Base-by-base conservation (phyloP, 2,113 vertebrate genomes). In the Porphyrio hochstetteri region DNA sequence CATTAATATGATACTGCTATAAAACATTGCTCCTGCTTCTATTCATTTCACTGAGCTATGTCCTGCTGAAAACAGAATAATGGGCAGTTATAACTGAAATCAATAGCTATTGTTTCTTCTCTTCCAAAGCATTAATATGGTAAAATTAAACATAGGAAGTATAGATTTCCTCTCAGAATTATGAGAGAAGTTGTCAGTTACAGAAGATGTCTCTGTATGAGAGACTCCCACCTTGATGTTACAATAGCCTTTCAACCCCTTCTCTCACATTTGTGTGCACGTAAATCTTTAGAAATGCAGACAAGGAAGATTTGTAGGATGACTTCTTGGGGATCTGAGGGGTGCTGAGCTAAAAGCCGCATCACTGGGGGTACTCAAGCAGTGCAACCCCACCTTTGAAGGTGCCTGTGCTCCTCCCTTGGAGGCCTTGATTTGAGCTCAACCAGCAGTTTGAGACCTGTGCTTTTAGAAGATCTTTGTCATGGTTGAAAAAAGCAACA, bases 41-140 rank as follows among this genome's bases (percentile, higher is more conserved):
- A 3, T 52, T 90, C 0, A 33, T 74, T 83, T 94, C 78, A 15
- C 79, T 83, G 55, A 63, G 35, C 59, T 17, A 16, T 55, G n/a
- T 69, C 67, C 27, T 65, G n/a, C 56, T 70, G 67, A 55, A 90
- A 85, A 74, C 20, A 88, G 70, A 80, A 83, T 57, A 89, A 88
- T 48, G 60, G 46, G 29, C 50, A 70, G 63, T 46, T 90, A n/a
- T 15, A 77, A 31, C 19, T 63, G 68, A 90, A 83, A 78, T 88
- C 64, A 86, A 48, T 71, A 57, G 29, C 7, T 84, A 64, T 55
- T 52, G 67, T 76, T 94, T 56, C 35, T 61, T 42, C 53, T 88
- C 12, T 90, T 88, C 20, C 60, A 67, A 67, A 90, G 46, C 59
- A 75, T 36, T 80, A 35, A 42, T 88, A 28, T 23, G 13, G 46